Base-by-base conservation (phyloP, 2,797 vertebrate genomes). In the Gymnopithys bicolor region DNA sequence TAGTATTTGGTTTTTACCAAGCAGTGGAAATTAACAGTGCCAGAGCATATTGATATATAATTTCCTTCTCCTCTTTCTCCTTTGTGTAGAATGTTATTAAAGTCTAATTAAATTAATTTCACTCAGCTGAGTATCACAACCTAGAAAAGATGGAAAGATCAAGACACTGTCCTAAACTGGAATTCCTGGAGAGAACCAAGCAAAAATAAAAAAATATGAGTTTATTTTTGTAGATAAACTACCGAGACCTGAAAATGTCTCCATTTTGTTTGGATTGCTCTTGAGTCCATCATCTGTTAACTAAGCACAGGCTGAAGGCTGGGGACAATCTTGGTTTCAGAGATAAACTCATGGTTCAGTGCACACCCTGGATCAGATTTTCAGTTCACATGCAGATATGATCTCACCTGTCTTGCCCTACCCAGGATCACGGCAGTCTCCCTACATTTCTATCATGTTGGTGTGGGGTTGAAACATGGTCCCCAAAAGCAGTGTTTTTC, bases 61-160 rank as follows among this genome's bases (percentile, higher is more conserved):
- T 69, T 81, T 71, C 48, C 56, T 85, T 91, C 74, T 94, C n/a
- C 24, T 4, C 7, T 70, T 81, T 75, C 37, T 56, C 13, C 27
- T 66, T 78, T 76, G 10, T 70, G 33, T 60, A 51, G 18, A 43
- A 71, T 81, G 37, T 76, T 93, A 76, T 93, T 90, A 37, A 24
- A 93, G n/a, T 45, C 89, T 53, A 53, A 32, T 32, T 32, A 96
- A 97, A 91, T 94, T 87, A 89, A 88, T 91, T 94, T 92, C 84
- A 71, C 45, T 90, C 22, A 55, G 53, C 33, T 80, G 35, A 80
- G 17, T 73, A 75, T 82, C 69, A 55, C 63, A 80, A 24, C 41
- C 66, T 52, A 51, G 13, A 91, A 14, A 25, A 74, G 27, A 60
- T 7, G 4, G 32, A 66, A 70, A 48, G 37, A 69, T 52, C 59